Percentiles rank a stretch among this genome's conserved stretches.
phyloP scores from a whole-genome alignment of 2,113 vertebrate genomes.

The Peucedramus taeniatus region DNA sequence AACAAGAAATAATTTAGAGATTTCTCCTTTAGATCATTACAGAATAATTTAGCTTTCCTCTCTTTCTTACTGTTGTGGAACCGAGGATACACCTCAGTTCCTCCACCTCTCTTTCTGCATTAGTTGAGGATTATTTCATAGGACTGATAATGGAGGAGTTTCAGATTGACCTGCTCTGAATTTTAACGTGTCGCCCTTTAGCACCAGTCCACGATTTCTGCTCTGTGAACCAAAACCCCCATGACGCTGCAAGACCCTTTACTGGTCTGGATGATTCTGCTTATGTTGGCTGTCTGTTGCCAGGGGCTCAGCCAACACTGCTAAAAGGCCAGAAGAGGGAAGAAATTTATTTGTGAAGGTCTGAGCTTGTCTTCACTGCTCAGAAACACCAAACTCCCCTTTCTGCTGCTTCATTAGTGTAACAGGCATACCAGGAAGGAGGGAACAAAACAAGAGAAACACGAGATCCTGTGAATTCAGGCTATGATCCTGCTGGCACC shows the following conservation, averaged over 20 bases:
- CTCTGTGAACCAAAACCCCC: neutral
- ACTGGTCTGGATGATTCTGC: neutral
- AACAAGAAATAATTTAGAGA: slow-evolving; percentile 52
- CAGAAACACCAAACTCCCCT: neutral
- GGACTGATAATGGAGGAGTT: neutral
- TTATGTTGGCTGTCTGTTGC: neutral
- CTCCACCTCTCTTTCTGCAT: neutral
- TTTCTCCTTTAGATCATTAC: slow-evolving; percentile 16
- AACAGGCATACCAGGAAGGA: neutral
- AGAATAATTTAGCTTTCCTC: slow-evolving; percentile 27
- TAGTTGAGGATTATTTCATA: slow-evolving; percentile 23
- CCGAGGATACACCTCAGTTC: neutral
- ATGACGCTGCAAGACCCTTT: neutral
- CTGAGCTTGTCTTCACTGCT: neutral
- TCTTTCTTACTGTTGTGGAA: neutral
- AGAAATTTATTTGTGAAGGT: neutral
- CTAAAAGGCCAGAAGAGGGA: neutral
- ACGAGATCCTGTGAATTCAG: neutral
- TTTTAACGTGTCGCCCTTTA: neutral
- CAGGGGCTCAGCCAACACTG: neutral
- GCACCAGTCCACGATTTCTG: neutral
- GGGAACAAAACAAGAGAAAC: neutral
- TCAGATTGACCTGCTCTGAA: slow-evolving; percentile 22
- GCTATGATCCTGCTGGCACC: neutral
- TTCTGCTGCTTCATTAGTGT: neutral